phyloP scores from a whole-genome alignment of 2,888 invertebrate genomes.

The Melinaea menophilus region DNA sequence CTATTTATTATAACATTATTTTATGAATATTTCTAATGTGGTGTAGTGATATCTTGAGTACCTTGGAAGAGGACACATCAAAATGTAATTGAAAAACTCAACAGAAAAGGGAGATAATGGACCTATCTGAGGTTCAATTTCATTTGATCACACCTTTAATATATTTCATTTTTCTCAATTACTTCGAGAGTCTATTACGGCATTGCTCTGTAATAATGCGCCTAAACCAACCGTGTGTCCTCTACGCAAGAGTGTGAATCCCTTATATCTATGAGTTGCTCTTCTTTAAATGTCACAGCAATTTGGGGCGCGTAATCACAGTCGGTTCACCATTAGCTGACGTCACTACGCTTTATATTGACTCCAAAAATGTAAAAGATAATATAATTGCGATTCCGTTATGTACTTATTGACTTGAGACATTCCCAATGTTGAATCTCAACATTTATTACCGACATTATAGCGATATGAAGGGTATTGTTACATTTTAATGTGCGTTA shows the following conservation, averaged over 20 bases:
- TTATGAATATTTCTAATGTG: too few species aligned
- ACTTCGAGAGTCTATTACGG: slow-evolving; percentile 17
- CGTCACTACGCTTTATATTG: too few species aligned
- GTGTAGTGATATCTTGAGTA: too few species aligned
- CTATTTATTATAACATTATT: too few species aligned
- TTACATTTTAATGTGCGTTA: too few species aligned
- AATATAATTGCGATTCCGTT: too few species aligned
- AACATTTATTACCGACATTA: too few species aligned
- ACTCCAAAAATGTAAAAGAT: too few species aligned
- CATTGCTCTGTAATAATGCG: slow-evolving; percentile 3
- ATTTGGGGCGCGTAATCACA: slow-evolving; percentile 19
- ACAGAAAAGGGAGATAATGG: slow-evolving; percentile 15
- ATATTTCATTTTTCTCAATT: slow-evolving; percentile 24
- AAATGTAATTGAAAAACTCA: slow-evolving; percentile 15
- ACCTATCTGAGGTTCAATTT: slow-evolving; percentile 20
- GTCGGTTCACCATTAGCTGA: slow-evolving; percentile 14
- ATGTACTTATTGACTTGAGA: too few species aligned
- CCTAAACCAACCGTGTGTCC: not conserved
- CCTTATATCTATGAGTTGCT: slow-evolving; percentile 2
- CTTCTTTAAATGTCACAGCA: slow-evolving; percentile 17
- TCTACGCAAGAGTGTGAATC: not conserved
- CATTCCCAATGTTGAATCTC: too few species aligned
- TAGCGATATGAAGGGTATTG: too few species aligned
- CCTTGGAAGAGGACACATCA: not conserved
- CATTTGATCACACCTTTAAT: slow-evolving; percentile 22